Conservation (phyloP, 2,888 invertebrate species). For the Strigamia maritima region DNA sequence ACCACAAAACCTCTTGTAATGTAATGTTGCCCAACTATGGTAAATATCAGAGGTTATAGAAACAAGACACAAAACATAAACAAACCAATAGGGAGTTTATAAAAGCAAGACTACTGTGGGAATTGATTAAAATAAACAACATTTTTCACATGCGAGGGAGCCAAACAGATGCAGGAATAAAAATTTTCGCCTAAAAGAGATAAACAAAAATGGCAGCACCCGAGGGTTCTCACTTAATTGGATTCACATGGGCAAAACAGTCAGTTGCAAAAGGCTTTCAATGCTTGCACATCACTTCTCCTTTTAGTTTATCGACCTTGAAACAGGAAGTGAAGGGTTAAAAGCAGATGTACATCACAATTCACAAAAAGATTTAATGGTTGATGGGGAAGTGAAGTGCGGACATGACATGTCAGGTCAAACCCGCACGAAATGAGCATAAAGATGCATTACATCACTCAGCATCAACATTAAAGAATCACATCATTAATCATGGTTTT, state of each 20-base stretch:
- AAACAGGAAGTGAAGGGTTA: background rate
- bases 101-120: background rate
- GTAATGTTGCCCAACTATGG: no score
- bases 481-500: no score
- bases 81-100: background rate
- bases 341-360: background rate
- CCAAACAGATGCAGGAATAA: background rate
- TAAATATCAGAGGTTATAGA: no score
- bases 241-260: background rate
- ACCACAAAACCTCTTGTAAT: no score
- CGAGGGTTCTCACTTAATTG: background rate
- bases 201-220: background rate
- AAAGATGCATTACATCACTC: background rate
- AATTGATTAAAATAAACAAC: constrained; percentile 10
- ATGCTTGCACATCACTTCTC: background rate
- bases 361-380: constrained; percentile 8
- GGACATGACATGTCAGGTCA: background rate
- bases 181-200: background rate
- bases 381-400: background rate
- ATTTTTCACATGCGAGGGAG: background rate
- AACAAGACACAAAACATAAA: background rate
- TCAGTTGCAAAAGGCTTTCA: background rate
- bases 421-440: no score
- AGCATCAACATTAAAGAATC: background rate
- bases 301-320: constrained; percentile 5